Conservation (phyloP, 92 coral and sea anemone genomes). For the Epizoanthus illoricatus region DNA sequence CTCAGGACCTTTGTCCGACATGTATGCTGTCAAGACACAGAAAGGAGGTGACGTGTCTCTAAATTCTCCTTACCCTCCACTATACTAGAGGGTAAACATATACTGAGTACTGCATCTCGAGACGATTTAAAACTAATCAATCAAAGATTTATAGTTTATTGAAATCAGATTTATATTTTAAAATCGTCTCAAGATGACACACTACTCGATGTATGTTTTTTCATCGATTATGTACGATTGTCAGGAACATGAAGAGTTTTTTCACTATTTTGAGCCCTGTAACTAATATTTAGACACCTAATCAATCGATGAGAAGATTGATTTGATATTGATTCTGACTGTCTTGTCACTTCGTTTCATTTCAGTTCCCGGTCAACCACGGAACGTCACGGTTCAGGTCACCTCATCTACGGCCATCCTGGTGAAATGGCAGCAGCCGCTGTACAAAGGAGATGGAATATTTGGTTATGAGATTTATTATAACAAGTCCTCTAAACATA, state of each 20-base stretch:
- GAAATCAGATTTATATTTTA: too few relatives aligned
- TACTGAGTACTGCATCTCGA: too few relatives aligned
- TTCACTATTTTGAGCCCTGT: too few relatives aligned
- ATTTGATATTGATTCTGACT: neutral
- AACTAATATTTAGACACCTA: too few relatives aligned
- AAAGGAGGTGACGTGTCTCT: conserved; percentile 71
- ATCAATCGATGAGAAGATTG: neutral
- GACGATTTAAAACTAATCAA: too few relatives aligned
- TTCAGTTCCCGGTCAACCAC: conserved; percentile 91
- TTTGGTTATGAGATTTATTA: conserved; percentile 85
- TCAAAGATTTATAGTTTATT: too few relatives aligned
- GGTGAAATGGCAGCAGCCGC: conserved; percentile 81
- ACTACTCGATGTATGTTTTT: too few relatives aligned
- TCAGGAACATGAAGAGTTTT: too few relatives aligned
- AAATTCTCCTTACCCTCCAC: neutral
- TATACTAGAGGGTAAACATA: too few relatives aligned
- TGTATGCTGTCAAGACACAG: conserved; percentile 77
- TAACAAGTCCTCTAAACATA: conserved; percentile 68
- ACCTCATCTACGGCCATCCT: conserved; percentile 68
- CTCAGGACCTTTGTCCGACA: conserved; percentile 69
- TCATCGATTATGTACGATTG: too few relatives aligned
- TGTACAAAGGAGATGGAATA: conserved; percentile 76
- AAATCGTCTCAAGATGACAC: too few relatives aligned
- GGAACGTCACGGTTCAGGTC: conserved; percentile 56
- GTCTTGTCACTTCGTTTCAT: neutral